These are phyloP conservation scores for Gadopsis bispinosus DNA, from an alignment of 2,797 vertebrate genomes.

Conservation along the genomic window DNA sequence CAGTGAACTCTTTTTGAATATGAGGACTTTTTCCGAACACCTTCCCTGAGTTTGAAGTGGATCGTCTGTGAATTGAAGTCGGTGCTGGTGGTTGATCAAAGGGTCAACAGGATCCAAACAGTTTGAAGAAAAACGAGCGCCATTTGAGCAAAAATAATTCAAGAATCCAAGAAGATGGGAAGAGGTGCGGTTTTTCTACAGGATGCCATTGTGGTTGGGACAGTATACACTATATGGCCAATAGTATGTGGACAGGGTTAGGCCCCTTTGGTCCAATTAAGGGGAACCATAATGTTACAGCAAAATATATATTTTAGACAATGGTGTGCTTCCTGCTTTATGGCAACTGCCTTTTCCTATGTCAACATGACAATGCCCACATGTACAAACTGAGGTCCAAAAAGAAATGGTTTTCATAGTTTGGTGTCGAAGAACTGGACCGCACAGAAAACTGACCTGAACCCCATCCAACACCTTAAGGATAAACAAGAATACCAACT, in stretches of 20 bases:
- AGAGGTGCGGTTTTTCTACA: neutral
- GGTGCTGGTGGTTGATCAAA: neutral
- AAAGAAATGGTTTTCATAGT: too few species aligned
- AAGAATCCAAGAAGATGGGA: neutral
- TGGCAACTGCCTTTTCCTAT: too few species aligned
- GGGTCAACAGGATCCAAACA: neutral
- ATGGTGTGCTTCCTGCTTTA: neutral
- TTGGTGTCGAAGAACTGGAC: neutral
- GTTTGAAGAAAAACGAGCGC: neutral
- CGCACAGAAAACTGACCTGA: neutral
- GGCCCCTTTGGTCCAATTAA: neutral
- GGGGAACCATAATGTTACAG: neutral
- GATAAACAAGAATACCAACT: neutral
- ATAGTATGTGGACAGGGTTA: constrained; percentile 12
- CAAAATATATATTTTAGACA: neutral
- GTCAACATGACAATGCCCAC: too few species aligned
- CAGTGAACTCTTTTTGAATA: neutral
- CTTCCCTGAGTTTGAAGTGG: constrained; percentile 22
- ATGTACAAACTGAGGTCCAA: too few species aligned
- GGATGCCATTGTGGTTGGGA: neutral
- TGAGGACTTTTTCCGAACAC: neutral
- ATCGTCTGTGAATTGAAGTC: constrained; percentile 10
- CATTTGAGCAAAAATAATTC: neutral
- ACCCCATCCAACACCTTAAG: neutral
- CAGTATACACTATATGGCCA: constrained; percentile 7